Base-by-base conservation (phyloP, 2,113 vertebrate genomes). In the Elephas maximus region DNA sequence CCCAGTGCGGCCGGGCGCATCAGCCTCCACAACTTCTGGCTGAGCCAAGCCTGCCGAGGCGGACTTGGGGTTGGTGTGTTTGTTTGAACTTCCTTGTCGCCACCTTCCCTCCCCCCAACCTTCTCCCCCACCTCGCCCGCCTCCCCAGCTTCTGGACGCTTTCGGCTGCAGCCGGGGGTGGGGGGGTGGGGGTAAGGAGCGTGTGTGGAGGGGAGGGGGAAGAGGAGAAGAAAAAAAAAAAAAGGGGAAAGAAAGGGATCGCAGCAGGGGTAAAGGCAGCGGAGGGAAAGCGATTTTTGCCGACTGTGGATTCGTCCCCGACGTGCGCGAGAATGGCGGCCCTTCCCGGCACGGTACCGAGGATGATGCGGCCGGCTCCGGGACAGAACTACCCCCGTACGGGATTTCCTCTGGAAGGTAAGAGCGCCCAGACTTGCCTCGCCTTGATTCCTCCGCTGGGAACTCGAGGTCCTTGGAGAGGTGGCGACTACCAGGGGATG, bases 381-480 rank as follows among this genome's bases (percentile, higher is more conserved):
- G 99, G 99, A 93, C 99, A 99, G 99, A 99, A 99, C 98, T 99
- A 99, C 88, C 99, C 99, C 0, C 99, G 99, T 96, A 99, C 99
- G 17, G 99, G 99, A 90, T 99, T 99, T 90, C 99, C 99, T 0
- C 90, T 99, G 98, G 99, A 99, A 99, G 99, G 99, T 99, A 99
- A 98, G 99, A 90, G n/a, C 77, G 67, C 79, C 71, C 1, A 4
- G 21, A 53, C 63, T 6, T 0, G 76, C 86, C 62, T n/a, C 45
- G 33, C 78, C 62, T 41, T 28, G 0, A 9, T 33, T 10, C 37
- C 87, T 12, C 60, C 10, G 48, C 92, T 15, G 2, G 65, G 71
- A 41, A 2, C 85, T 6, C 71, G 1, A 14, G 51, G 67, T 67
- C 83, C 79, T 26, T 1, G 33, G 74, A 71, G 96, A 53, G 74